phyloP scores from a whole-genome alignment of 2,797 vertebrate species.

The Poliocrania exsul region DNA sequence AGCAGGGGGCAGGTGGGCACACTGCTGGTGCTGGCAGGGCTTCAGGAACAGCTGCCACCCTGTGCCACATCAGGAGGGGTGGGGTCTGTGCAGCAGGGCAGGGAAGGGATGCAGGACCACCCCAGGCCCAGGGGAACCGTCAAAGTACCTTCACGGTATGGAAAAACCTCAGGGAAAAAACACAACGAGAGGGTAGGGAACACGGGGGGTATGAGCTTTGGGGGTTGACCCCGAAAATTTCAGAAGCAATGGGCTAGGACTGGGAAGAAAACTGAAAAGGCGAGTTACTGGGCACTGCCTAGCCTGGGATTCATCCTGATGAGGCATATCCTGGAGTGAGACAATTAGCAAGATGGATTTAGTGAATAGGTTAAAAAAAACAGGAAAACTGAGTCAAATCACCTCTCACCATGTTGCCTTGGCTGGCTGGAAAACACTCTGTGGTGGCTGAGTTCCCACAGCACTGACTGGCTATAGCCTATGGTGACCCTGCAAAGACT shows the following conservation, averaged over 20 bases:
- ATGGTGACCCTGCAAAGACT: accelerated
- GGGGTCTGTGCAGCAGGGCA: too few species aligned
- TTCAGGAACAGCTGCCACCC: too few species aligned
- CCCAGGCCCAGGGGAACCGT: too few species aligned
- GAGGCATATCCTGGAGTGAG: not conserved
- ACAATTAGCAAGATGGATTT: not conserved
- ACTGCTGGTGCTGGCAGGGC: too few species aligned
- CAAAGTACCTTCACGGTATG: too few species aligned
- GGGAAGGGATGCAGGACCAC: too few species aligned
- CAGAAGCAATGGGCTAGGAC: not conserved
- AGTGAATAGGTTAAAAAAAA: not conserved
- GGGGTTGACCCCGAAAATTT: too few species aligned
- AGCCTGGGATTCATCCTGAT: not conserved
- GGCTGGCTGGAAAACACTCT: not conserved
- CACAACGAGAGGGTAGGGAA: too few species aligned
- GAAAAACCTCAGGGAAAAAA: too few species aligned
- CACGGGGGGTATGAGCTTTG: too few species aligned
- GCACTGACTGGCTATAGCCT: accelerated
- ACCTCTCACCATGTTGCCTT: accelerated
- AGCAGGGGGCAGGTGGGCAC: too few species aligned
- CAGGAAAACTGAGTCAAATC: not conserved
- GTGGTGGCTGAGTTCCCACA: accelerated
- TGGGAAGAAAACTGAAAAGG: not conserved
- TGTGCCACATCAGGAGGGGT: too few species aligned
- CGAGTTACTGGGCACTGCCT: not conserved